A percentile compares a stretch with the other conserved stretches of the same genome.
Evolutionary conservation across 2,113 vertebrate species (phyloP).

Genomic region (Corynorhinus townsendii): DNA sequence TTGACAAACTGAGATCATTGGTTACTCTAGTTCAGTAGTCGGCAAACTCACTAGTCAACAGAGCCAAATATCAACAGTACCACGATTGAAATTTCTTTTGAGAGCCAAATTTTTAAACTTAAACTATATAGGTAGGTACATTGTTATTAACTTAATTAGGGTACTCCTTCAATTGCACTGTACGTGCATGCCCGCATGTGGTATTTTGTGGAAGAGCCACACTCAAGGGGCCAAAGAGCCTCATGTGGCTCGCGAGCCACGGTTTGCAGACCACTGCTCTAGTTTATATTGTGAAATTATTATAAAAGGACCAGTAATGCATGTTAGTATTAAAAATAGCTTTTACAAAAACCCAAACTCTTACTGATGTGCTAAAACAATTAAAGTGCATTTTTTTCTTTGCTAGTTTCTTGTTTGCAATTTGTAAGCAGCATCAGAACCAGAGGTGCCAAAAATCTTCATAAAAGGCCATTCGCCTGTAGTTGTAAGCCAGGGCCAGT

Average conservation of each 20-base stretch:
- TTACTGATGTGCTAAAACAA: background rate
- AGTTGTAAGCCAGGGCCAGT: conserved; percentile 21
- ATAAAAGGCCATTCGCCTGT: background rate
- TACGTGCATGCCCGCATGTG: too few relatives aligned
- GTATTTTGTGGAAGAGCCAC: too few relatives aligned
- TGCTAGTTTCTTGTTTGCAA: conserved; percentile 26
- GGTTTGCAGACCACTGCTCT: too few relatives aligned
- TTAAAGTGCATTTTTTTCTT: conserved; percentile 23
- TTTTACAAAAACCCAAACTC: background rate
- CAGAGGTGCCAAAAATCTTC: conserved; percentile 5
- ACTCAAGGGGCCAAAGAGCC: too few relatives aligned
- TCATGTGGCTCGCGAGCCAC: too few relatives aligned
- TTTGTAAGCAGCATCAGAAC: conserved; percentile 13
- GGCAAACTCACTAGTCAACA: too few relatives aligned
- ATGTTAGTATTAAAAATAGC: background rate
- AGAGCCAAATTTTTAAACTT: too few relatives aligned
- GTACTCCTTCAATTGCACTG: too few relatives aligned
- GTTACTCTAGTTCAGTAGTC: background rate
- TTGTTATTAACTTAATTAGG: too few relatives aligned
- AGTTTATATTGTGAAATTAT: background rate
- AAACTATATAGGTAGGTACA: too few relatives aligned
- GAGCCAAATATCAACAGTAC: too few relatives aligned
- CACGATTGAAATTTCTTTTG: too few relatives aligned
- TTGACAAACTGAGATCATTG: background rate
- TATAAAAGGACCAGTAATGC: background rate